phyloP scores from a whole-genome alignment of 2,888 invertebrate genomes.

The Cryptus viduatorius region DNA sequence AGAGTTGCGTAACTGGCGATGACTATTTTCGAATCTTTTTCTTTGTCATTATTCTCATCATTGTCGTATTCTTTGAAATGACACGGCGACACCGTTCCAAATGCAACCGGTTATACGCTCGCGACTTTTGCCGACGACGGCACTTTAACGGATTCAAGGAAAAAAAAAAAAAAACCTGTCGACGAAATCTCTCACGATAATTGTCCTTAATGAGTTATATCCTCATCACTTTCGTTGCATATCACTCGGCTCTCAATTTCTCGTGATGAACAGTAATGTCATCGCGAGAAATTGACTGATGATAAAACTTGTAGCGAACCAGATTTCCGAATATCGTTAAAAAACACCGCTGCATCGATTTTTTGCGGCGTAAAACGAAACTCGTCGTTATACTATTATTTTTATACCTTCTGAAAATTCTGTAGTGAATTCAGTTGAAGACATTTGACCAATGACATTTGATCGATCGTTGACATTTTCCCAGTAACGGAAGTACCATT shows the following conservation, averaged over 20 bases:
- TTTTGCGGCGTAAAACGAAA: too few species aligned
- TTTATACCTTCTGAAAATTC: background rate
- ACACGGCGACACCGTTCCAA: background rate
- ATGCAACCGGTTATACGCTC: conserved; percentile 29
- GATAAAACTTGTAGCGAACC: background rate
- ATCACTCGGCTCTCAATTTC: background rate
- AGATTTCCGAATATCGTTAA: too few species aligned
- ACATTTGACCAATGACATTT: background rate
- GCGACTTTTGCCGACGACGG: conserved; percentile 7
- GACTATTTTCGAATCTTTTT: conserved; percentile 18
- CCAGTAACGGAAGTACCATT: background rate
- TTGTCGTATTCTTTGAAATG: conserved; percentile 7
- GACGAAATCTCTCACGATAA: conserved; percentile 25
- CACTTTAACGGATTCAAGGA: conserved; percentile 6
- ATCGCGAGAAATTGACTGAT: too few species aligned
- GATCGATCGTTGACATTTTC: background rate
- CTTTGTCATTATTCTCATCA: background rate
- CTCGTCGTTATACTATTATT: too few species aligned
- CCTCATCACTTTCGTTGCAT: background rate
- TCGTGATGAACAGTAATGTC: background rate
- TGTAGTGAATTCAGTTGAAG: background rate
- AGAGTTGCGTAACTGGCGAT: conserved; percentile 17
- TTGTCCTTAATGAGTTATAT: conserved; percentile 27
- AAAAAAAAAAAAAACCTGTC: background rate
- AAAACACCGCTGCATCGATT: too few species aligned